Base-by-base conservation (phyloP, 2,113 vertebrate species). In the Lepus europaeus region DNA sequence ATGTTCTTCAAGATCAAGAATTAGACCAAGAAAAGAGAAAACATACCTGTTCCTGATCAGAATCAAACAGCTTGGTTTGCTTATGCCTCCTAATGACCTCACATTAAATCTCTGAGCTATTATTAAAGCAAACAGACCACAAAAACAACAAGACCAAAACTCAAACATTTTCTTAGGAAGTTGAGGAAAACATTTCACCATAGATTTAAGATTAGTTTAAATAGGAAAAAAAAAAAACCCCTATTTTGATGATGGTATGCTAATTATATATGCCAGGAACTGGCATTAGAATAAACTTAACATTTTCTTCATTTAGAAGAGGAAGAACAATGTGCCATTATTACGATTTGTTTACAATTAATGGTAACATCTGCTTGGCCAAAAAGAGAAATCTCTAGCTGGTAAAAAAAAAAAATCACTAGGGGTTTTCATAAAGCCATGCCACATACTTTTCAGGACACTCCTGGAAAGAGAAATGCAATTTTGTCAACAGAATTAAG, bases 131-230 rank as follows among this genome's bases (percentile, higher is more conserved):
- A 36, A 76, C 6, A 78, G 45, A 45, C 39, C n/a, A 93, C 20
- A 27, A 81, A 93, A 36, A 85, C 36, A 69, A 66, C n/a, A 77
- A 85, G 64, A 85, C 2, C 36, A 74, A 90, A 68, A 88, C 51
- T 19, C 45, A 63, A 92, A 90, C 13, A 76, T 82, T 95, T 83
- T 53, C 33, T 79, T 76, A 39, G 33, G 25, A 96, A 95, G 74
- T 78, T 2, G 9, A 89, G 69, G 45, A 16, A 86, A 90, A 69
- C 20, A 51, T 69, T 33, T 77, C n/a, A 78, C 79, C 31, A 70
- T 8, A 87, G 45, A 45, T 33, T 81, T 76, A 79, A 73, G n/a
- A 64, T 33, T 74, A 53, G 9, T 66, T 93, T 89, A 76, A 36
- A 76, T 39, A 63, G 68, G 7, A 89, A 72, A 92, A 73, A 59